Base-by-base conservation (phyloP, 2,888 invertebrate species). In the Monoplex corrugatus region DNA sequence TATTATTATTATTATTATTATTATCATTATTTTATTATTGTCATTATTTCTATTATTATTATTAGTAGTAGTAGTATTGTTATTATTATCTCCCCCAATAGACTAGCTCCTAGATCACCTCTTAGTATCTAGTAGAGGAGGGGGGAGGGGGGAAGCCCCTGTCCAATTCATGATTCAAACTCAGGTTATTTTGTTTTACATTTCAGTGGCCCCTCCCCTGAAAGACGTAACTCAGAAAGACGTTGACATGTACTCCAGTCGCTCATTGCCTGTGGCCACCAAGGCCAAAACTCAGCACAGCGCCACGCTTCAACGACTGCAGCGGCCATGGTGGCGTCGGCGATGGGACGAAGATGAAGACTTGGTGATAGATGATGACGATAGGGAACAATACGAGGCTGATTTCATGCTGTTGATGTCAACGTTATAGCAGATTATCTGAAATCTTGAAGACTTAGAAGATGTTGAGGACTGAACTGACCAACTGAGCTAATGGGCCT, bases 261-360 rank as follows among this genome's bases (percentile, higher is more conserved):
- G 93, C 50, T 95, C 95, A 23, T 93, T 95, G 75, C 95, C 96
- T 13, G 93, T 95, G 43, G 94, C 95, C 87, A 94, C 94, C 35
- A 95, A 95, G 89, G 96, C 95, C 16, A 93, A 94, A 57, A 89
- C 91, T 0, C 92, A 94, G 75, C 96, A 96, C 91, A 92, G 91
- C 86, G 93, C 95, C 90, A 93, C 93, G 86, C 89, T 96, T 88
- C 92, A 93, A 57, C 92, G 92, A 28, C 90, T 95, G 87, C 93
- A 93, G 78, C 93, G 94, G 86, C 96, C 96, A 0, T 96, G 96
- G 96, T 96, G 95, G 95, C 94, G 94, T 86, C 94, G 94, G 88
- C 92, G 95, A 23, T 93, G 91, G 6, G 94, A 94, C 87, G 93
- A 94, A 89, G 93, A 93, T 50, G 93, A 94, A n/a, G 94, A 94